phyloP scores from a whole-genome alignment of 1,140 invertebrate genomes.

The Pemphigus obesinymphae region DNA sequence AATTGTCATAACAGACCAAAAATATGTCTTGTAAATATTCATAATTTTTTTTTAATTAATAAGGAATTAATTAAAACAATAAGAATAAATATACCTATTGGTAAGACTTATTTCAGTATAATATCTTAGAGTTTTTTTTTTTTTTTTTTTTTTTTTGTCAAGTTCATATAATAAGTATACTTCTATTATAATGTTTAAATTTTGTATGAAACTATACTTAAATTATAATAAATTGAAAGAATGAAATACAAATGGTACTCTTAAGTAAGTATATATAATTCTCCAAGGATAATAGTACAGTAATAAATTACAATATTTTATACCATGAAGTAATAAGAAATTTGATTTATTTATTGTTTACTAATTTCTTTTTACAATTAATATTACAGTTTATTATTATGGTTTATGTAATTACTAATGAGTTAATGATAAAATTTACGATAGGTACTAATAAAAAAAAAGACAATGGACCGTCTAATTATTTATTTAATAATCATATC shows the following conservation, averaged over 20 bases:
- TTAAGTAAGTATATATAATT: not conserved
- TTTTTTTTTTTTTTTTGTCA: too few species aligned
- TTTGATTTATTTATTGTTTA: not conserved
- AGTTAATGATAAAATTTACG: too few species aligned
- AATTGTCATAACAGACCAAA: not conserved
- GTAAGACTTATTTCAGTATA: not conserved
- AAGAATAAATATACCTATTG: not conserved
- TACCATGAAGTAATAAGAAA: not conserved
- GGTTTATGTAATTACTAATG: too few species aligned
- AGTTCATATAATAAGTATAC: not conserved
- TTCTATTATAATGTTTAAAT: not conserved
- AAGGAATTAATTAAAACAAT: not conserved
- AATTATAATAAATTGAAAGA: not conserved
- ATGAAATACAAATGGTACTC: not conserved
- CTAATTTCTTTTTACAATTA: not conserved
- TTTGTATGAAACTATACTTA: not conserved
- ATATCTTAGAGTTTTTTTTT: too few species aligned
- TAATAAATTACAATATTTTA: not conserved
- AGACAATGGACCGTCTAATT: too few species aligned
- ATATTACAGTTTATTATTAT: too few species aligned
- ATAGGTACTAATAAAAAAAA: too few species aligned
- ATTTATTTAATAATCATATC: too few species aligned
- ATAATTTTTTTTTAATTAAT: not conserved
- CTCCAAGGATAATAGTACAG: not conserved
- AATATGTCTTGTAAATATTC: not conserved